Evolutionary conservation across 1,140 invertebrate species (phyloP), one percentile per base, ranked within the genome.

Genomic region (Hypsibius dujardini): DNA sequence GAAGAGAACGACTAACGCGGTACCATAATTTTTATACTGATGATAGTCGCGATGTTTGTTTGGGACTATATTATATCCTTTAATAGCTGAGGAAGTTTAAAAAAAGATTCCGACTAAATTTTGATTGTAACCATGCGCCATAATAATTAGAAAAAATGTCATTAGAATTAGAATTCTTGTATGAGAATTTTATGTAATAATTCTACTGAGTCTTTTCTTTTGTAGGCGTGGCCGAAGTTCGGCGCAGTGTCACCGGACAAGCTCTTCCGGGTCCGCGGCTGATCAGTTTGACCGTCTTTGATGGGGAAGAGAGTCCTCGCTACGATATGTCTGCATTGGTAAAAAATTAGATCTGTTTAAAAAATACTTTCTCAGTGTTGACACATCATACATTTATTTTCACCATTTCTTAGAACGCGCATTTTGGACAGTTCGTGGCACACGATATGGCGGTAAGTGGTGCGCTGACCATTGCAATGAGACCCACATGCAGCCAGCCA

Each of bases 401-500:
- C 28, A 28, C 28, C 28, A 28, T 56, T 7, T 56, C n/a, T 7
- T n/a, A 56, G 12, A 67, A 45, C 45, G 62, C 62, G 42, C 62
- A 67, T 42, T 67, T 67, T 67, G 62, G 62, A 12, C 62, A 67
- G 42, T 67, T 67, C 42, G 3, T 67, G 42, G 62, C 62, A 15
- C 62, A 67, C 45, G 62, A 67, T 15, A 67, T 67, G 12, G 42
- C 45, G 12, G 62, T 67, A 67, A 67, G 62, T 42, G 12, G 3
- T 45, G 42, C 62, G 12, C 12, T 3, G 12, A 42, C n/a, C 7
- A 56, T 67, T 45, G 3, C 45, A 15, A 42, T 42, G 12, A 42
- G 3, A 67, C 42, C 42, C 7, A 12, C 3, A 67, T 15, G 7
- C 62, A 15, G 12, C 0, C n/a, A n/a, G n/a, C 50, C n/a, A n/a